Evolutionary conservation across 2,113 vertebrate species (phyloP).

Genomic region (Crypturellus undulatus): DNA sequence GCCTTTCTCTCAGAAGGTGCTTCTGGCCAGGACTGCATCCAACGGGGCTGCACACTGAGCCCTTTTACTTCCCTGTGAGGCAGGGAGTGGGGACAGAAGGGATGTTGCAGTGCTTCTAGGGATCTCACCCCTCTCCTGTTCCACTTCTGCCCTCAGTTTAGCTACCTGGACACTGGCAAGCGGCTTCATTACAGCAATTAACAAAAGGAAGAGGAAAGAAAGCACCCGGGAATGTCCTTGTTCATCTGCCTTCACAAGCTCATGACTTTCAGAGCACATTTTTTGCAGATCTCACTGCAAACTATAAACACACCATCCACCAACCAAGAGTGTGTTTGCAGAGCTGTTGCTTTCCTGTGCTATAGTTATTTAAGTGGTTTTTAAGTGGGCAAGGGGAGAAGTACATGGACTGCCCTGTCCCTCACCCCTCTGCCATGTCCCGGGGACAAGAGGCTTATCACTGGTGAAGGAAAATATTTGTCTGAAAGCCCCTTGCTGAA

Average conservation of each 20-base stretch:
- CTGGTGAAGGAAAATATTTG: neutral
- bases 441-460: neutral
- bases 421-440: neutral
- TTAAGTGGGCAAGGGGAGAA: neutral
- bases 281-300: neutral
- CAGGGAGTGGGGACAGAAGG: neutral
- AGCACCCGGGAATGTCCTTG: neutral
- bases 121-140: neutral
- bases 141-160: neutral
- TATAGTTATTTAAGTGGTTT: neutral
- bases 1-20: neutral
- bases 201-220: neutral
- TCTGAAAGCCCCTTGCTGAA: neutral
- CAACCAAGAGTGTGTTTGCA: neutral
- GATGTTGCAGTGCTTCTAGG: neutral
- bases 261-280: fast-evolving
- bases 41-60: neutral
- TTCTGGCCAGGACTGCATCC: neutral
- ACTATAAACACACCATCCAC: fast-evolving
- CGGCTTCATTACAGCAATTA: neutral
- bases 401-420: neutral
- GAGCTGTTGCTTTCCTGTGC: neutral
- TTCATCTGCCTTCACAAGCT: fast-evolving
- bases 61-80: neutral
- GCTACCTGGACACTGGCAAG: neutral